phyloP scores from a whole-genome alignment of 2,113 vertebrate species.

The Amphiprion percula region DNA sequence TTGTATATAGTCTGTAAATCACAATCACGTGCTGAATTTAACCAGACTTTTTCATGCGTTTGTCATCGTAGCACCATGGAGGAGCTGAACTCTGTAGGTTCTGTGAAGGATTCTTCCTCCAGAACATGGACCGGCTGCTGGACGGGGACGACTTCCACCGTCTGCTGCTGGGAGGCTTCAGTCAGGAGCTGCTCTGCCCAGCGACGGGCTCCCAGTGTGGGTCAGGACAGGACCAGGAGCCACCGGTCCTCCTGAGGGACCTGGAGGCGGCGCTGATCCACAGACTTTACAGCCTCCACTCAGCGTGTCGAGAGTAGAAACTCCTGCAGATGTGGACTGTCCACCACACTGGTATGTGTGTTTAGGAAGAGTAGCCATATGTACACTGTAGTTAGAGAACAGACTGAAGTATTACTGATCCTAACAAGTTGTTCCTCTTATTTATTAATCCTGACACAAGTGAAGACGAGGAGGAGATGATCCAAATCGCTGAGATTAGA shows the following conservation, averaged over 20 bases:
- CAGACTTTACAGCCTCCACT: conserved; percentile 64
- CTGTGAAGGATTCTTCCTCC: conserved; percentile 93
- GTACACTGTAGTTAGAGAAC: background rate
- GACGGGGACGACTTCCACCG: conserved; percentile 90
- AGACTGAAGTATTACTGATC: background rate
- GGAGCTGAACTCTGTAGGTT: conserved; percentile 87
- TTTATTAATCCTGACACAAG: conserved; percentile 2
- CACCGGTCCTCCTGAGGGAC: conserved; percentile 59
- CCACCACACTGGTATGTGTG: background rate
- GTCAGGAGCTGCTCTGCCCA: conserved; percentile 39
- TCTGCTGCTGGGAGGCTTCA: conserved; percentile 83
- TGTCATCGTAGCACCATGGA: conserved; percentile 84
- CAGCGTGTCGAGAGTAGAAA: conserved; percentile 50
- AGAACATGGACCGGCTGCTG: conserved; percentile 89
- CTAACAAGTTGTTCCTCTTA: background rate
- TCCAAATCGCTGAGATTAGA: background rate
- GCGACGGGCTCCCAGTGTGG: background rate
- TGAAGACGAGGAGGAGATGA: background rate
- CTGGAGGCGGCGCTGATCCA: conserved; percentile 68
- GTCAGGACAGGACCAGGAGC: conserved; percentile 31
- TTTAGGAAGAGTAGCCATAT: conserved; percentile 33
- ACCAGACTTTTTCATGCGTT: background rate
- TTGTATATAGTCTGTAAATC: too few relatives aligned
- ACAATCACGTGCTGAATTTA: too few relatives aligned
- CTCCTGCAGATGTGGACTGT: accelerated